These are phyloP conservation scores for Adelphocoris suturalis DNA, from an alignment of 2,888 invertebrate genomes.

Conservation along the genomic window DNA sequence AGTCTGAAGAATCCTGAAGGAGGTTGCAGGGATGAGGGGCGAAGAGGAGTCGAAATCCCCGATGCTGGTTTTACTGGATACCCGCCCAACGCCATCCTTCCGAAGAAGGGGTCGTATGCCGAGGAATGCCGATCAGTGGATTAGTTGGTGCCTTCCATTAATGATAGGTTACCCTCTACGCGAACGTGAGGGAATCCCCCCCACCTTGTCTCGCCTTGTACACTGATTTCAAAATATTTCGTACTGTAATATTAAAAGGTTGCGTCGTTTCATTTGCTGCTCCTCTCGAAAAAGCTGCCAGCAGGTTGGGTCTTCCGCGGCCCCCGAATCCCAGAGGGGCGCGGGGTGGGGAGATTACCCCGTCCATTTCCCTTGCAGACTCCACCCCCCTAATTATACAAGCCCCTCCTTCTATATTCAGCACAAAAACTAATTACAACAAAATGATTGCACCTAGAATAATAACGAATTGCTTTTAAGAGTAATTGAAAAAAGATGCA, in stretches of 20 bases:
- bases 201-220: slow-evolving; percentile 32
- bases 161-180: slow-evolving; percentile 71
- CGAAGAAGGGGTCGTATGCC: slow-evolving; percentile 62
- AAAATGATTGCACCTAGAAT: slow-evolving; percentile 66
- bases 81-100: slow-evolving; percentile 32
- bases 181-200: slow-evolving; percentile 71
- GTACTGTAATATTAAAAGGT: slow-evolving; percentile 67
- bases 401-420: slow-evolving; percentile 65
- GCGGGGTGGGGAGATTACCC: slow-evolving; percentile 48
- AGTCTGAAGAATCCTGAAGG: neutral
- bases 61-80: slow-evolving; percentile 25
- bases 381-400: slow-evolving; percentile 69
- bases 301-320: slow-evolving; percentile 40
- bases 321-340: neutral
- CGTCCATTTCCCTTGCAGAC: slow-evolving; percentile 49
- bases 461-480: slow-evolving; percentile 60
- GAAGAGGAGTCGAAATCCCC: neutral
- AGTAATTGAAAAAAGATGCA: slow-evolving; percentile 66
- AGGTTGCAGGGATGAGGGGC: neutral
- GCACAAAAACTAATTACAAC: slow-evolving; percentile 68
- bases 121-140: slow-evolving; percentile 70
- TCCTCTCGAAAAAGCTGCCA: neutral
- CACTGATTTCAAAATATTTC: slow-evolving; percentile 66
- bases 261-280: slow-evolving; percentile 59
- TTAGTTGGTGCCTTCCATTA: slow-evolving; percentile 70